Evolutionary conservation across 2,888 invertebrate species (phyloP).

Genomic region (Phortica magna): DNA sequence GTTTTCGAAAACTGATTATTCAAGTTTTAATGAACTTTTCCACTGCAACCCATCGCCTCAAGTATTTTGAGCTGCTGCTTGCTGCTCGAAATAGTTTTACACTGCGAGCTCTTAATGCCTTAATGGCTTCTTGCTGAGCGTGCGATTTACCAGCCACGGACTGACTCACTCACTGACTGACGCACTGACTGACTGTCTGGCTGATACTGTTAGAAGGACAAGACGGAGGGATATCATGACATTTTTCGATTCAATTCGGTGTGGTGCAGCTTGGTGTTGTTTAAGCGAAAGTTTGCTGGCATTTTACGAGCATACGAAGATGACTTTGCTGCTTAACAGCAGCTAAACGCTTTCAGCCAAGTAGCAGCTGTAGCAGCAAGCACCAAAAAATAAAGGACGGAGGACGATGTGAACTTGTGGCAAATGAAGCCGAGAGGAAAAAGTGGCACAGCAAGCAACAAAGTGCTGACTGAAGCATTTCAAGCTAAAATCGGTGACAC

Average conservation of each 20-base stretch:
- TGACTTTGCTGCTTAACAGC: neutral
- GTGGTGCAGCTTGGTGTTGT: neutral
- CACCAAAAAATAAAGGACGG: neutral
- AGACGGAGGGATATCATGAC: too few relatives aligned
- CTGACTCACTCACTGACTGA: too few relatives aligned
- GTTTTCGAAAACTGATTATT: constrained; percentile 56
- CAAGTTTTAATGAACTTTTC: constrained; percentile 65
- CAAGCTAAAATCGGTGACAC: too few relatives aligned
- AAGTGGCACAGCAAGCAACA: neutral
- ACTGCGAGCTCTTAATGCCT: too few relatives aligned
- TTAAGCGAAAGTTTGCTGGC: neutral
- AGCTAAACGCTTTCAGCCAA: neutral
- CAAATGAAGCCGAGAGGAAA: neutral
- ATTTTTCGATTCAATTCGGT: neutral
- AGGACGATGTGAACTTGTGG: neutral
- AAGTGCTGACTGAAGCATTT: neutral
- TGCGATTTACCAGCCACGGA: too few relatives aligned
- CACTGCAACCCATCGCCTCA: neutral
- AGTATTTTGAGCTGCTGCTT: neutral
- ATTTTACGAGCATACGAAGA: neutral
- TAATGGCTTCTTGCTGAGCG: too few relatives aligned
- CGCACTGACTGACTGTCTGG: too few relatives aligned
- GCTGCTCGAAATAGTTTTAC: too few relatives aligned
- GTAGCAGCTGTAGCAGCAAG: neutral
- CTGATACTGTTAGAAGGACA: too few relatives aligned